Evolutionary conservation across 92 coral and sea anemone species (phyloP), one percentile per base, ranked within the genome.

Genomic region (Blastomussa wellsi): DNA sequence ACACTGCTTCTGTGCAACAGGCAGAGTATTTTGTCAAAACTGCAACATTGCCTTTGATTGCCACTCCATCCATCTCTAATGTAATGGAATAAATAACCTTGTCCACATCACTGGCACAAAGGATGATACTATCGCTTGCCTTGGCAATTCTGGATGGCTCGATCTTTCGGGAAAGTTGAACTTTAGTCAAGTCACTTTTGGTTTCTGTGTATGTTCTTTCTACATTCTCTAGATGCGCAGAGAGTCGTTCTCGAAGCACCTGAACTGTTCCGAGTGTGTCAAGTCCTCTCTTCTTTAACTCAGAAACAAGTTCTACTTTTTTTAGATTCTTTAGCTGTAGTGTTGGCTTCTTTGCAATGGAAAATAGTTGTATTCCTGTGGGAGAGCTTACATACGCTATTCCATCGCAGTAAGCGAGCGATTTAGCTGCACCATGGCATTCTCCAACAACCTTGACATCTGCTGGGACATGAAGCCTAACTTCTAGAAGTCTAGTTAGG

Each of bases 391-490:
- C 79, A 77, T 88, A 88, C 35, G 88, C 88, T 26, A 83, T 88
- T 33, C 91, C 88, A 37, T 71, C 84, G 33, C 59, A 79, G 79
- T 77, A 88, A 35, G 68, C 68, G 36, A 83, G 32, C 17, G 78
- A 74, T 73, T 80, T 36, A 32, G 88, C 77, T 28, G 69, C 87
- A 62, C 83, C 87, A 17, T 68, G 35, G 74, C 74, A 78, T 79
- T 89, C 92, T 53, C 85, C 81, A 57, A 89, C 48, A 41, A 89
- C 47, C 55, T 89, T 89, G 36, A 89, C 88, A 24, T 79, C 89
- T 37, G 92, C 92, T 10, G 89, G 91, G 35, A 84, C 86, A 71
- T 82, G 88, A 66, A 88, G 88, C 76, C 88, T 77, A 7, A 88
- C 91, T 79, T 78, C 91, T 37, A 88, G 67, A 26, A 84, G 81